These are phyloP conservation scores for human (Homo sapiens) DNA, from an alignment of 2,113 vertebrate species.

Conservation along the genomic window GRCh38 chr19:4239001-4239500, in stretches of 20 bases:
- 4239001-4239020: not conserved
- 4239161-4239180: not conserved
- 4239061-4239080: not conserved
- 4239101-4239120: not conserved
- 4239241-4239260: no score
- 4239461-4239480: no score
- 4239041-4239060: not conserved
- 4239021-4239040: not conserved
- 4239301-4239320: no score
- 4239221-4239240: not conserved
- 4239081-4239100: not conserved
- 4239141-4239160: not conserved
- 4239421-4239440: no score
- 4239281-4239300: no score
- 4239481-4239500: no score
- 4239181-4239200: not conserved
- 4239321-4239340: no score
- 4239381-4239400: no score
- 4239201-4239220: not conserved
- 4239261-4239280: no score
- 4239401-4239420: accelerated
- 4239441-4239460: no score
- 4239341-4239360: no score
- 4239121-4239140: not conserved
- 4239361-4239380: no score